Percentiles rank a stretch among this genome's conserved stretches.
Evolutionary conservation across 2,113 vertebrate species (phyloP).

Genomic region (Panurus biarmicus): DNA sequence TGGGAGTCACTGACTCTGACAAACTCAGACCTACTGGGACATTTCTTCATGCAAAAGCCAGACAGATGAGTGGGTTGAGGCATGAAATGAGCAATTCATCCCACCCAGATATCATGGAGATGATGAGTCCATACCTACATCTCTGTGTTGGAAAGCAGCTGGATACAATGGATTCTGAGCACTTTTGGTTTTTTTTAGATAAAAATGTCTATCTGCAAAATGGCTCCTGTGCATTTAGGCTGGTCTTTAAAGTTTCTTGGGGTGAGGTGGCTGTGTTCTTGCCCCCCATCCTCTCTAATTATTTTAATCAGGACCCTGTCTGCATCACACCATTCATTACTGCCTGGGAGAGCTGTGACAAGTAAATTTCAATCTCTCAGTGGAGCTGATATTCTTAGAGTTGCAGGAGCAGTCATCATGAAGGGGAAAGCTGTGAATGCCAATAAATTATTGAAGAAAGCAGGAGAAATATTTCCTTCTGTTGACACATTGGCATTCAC

Average conservation of each 20-base stretch:
- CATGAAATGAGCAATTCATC: not conserved
- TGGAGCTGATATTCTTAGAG: constrained; percentile 44
- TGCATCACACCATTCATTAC: not conserved
- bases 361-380: constrained; percentile 52
- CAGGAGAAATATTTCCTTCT: constrained; percentile 60
- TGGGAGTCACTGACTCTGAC: not conserved
- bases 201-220: not conserved
- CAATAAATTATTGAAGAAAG: constrained; percentile 67
- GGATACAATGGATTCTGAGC: not conserved
- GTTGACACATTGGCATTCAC: constrained; percentile 60
- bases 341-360: constrained; percentile 31
- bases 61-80: not conserved
- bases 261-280: not conserved
- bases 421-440: constrained; percentile 48
- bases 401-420: constrained; percentile 53
- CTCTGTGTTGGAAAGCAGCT: not conserved
- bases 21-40: not conserved
- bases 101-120: not conserved
- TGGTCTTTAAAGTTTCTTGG: not conserved
- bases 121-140: not conserved
- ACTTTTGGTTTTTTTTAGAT: not conserved
- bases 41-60: not conserved
- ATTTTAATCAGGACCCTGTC: not conserved
- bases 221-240: not conserved
- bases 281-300: not conserved